These are phyloP conservation scores for Ornithoptera alexandrae DNA, from an alignment of 2,888 invertebrate genomes.

Conservation along the genomic window DNA sequence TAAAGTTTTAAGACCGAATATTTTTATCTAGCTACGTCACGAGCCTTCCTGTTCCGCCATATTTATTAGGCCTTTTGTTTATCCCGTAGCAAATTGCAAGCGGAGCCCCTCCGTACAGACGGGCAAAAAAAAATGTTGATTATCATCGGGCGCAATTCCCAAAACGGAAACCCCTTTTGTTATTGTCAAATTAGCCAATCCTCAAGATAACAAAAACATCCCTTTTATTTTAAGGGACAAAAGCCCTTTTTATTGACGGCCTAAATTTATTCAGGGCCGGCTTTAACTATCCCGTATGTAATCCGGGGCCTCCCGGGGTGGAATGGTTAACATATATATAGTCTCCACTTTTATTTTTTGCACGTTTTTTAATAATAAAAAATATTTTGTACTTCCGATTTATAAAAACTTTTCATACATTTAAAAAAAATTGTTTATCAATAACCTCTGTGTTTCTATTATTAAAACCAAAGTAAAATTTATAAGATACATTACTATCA, in stretches of 20 bases:
- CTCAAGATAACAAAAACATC: slow-evolving; percentile 80
- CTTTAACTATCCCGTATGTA: slow-evolving; percentile 75
- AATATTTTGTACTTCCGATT: not conserved
- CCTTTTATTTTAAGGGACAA: slow-evolving; percentile 72
- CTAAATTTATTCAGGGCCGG: slow-evolving; percentile 72
- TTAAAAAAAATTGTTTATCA: too few species aligned
- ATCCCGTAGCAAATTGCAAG: slow-evolving; percentile 52
- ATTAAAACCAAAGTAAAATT: too few species aligned
- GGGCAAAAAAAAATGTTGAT: slow-evolving; percentile 64
- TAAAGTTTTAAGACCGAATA: slow-evolving; percentile 16
- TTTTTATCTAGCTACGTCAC: slow-evolving; percentile 36
- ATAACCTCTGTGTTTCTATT: too few species aligned
- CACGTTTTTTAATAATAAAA: not conserved
- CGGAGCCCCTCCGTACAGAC: slow-evolving; percentile 45
- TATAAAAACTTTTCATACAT: not conserved
- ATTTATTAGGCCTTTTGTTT: slow-evolving; percentile 50
- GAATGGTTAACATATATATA: slow-evolving; percentile 26
- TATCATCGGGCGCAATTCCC: slow-evolving; percentile 67
- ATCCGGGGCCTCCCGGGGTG: slow-evolving; percentile 49
- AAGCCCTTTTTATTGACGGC: slow-evolving; percentile 73
- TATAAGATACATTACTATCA: too few species aligned
- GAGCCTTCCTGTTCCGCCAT: slow-evolving; percentile 40
- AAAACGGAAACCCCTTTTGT: slow-evolving; percentile 71
- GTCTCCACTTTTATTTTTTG: not conserved
- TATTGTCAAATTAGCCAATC: slow-evolving; percentile 80